Evolutionary conservation across 2,113 vertebrate species (phyloP).

Genomic region (Salvelinus fontinalis): DNA sequence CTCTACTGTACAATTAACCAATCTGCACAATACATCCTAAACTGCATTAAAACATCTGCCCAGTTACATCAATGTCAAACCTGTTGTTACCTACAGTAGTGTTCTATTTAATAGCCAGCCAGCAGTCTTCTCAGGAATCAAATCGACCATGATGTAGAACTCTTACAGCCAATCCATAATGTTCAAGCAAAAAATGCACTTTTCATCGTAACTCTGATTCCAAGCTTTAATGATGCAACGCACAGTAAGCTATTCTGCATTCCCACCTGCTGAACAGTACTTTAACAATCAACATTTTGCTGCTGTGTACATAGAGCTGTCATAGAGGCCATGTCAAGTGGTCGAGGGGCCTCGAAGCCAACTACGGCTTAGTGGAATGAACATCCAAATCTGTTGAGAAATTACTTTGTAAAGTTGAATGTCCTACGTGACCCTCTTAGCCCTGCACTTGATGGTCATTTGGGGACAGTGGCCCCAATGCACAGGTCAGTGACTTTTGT

Average conservation of each 20-base stretch:
- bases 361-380: neutral
- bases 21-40: conserved; percentile 53
- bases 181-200: neutral
- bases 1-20: conserved; percentile 58
- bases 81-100: conserved; percentile 10
- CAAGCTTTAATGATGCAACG: conserved; percentile 8
- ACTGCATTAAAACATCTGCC: conserved; percentile 58
- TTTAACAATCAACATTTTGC: neutral
- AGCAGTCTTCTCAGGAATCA: conserved; percentile 3
- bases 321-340: neutral
- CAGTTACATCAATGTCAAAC: conserved; percentile 38
- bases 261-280: neutral
- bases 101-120: conserved; percentile 5
- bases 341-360: neutral
- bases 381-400: neutral
- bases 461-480: conserved; percentile 34
- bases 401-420: conserved; percentile 15
- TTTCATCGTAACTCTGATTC: conserved; percentile 9
- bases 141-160: conserved; percentile 11
- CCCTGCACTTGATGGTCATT: conserved; percentile 33
- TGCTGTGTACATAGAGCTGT: neutral
- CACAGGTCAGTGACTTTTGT: conserved; percentile 59
- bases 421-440: conserved; percentile 6
- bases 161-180: conserved; percentile 28
- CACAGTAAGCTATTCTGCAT: neutral